Evolutionary conservation across 2,888 invertebrate species (phyloP).

Genomic region (Beris morrisii): DNA sequence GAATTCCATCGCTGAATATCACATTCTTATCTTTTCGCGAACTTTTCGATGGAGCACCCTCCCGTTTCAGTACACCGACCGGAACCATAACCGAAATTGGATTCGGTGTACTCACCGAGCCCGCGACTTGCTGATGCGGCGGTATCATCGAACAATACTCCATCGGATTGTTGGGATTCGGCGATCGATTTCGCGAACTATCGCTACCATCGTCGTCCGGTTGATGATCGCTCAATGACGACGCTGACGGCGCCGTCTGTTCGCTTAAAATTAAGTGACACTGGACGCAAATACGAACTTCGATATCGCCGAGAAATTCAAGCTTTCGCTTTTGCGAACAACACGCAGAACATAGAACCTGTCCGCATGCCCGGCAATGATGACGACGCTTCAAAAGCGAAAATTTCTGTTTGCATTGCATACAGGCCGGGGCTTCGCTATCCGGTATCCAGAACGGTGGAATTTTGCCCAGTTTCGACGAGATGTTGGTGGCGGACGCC

Average conservation of each 20-base stretch:
- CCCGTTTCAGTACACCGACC: constrained; percentile 74
- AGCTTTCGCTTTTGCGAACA: constrained; percentile 72
- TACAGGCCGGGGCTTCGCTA: constrained; percentile 75
- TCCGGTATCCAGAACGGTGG: constrained; percentile 89
- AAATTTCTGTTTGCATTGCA: constrained; percentile 80
- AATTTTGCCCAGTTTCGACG: constrained; percentile 71
- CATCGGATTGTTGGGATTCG: constrained; percentile 84
- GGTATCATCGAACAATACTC: constrained; percentile 85
- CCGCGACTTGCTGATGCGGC: constrained; percentile 66
- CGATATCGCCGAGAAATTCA: constrained; percentile 72
- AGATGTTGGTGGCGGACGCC: too few relatives aligned
- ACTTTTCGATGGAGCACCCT: constrained; percentile 55
- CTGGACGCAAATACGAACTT: constrained; percentile 75
- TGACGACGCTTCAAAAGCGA: constrained; percentile 81
- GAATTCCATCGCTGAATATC: constrained; percentile 87
- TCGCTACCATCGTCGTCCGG: constrained; percentile 31
- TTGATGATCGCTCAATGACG: neutral
- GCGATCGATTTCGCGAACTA: constrained; percentile 55
- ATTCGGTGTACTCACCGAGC: constrained; percentile 40
- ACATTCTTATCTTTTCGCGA: constrained; percentile 70
- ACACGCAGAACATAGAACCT: constrained; percentile 78
- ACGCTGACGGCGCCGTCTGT: constrained; percentile 1
- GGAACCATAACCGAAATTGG: constrained; percentile 80
- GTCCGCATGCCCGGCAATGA: constrained; percentile 85
- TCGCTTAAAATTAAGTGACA: constrained; percentile 64